Percentiles rank a stretch among this genome's conserved stretches.
Conservation (phyloP, 2,888 invertebrate species). For the Meiosimyza platycephala region DNA sequence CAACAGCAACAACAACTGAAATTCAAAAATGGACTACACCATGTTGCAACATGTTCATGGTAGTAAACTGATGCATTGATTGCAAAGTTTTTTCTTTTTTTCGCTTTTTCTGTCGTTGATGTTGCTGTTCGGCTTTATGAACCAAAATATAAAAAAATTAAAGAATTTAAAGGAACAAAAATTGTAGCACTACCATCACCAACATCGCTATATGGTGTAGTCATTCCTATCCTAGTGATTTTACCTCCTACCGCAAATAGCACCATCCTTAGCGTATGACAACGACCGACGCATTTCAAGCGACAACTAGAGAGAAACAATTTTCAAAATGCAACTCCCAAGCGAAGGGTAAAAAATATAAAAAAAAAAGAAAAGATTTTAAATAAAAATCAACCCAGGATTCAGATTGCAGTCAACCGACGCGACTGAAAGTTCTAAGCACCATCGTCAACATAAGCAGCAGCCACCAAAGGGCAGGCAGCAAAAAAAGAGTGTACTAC, state of each 20-base stretch:
- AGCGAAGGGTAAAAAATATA: background rate
- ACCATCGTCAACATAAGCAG: slow-evolving; percentile 13
- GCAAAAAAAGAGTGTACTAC: background rate
- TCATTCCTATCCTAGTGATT: background rate
- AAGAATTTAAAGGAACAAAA: slow-evolving; percentile 1
- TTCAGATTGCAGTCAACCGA: background rate
- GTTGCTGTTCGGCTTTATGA: background rate
- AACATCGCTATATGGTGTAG: background rate
- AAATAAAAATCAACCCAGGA: slow-evolving; percentile 4
- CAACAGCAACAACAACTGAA: background rate
- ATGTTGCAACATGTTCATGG: background rate
- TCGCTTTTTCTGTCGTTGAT: background rate
- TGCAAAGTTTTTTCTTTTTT: background rate
- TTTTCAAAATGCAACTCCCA: slow-evolving; percentile 18
- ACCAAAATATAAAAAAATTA: background rate
- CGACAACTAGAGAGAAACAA: slow-evolving; percentile 20
- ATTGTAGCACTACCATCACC: background rate
- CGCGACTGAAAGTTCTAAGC: slow-evolving; percentile 9
- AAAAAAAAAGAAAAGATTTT: background rate
- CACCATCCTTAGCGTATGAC: slow-evolving; percentile 6
- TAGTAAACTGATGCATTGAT: background rate
- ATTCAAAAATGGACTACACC: background rate
- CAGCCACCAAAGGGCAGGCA: background rate
- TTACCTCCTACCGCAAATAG: background rate
- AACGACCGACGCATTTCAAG: slow-evolving; percentile 6